Percentiles rank a stretch among this genome's conserved stretches.
phyloP scores from a whole-genome alignment of 1,140 invertebrate species.

The Pteromalus puparum region DNA sequence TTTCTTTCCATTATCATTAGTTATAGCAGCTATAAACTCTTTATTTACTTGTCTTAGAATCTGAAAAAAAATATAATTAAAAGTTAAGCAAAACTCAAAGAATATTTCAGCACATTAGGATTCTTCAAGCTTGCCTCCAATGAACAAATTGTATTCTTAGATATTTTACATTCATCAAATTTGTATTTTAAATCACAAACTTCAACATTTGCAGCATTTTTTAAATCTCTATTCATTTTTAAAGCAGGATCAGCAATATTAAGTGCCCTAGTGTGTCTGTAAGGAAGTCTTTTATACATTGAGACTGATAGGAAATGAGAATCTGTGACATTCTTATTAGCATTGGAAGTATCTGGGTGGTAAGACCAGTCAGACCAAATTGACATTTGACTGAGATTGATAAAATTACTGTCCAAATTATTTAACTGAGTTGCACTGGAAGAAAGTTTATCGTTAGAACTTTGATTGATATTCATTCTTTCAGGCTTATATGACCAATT shows the following conservation, averaged over 20 bases:
- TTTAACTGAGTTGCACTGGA: constrained; percentile 22
- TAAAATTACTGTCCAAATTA: constrained; percentile 37
- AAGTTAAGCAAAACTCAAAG: not conserved
- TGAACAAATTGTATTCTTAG: constrained; percentile 41
- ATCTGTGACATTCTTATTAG: constrained; percentile 49
- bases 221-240: not conserved
- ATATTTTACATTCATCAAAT: constrained; percentile 35
- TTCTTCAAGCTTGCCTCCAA: constrained; percentile 27
- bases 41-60: constrained; percentile 70
- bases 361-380: constrained; percentile 65
- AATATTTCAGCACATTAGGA: not conserved
- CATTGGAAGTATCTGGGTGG: constrained; percentile 57
- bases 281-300: constrained; percentile 39
- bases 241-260: constrained; percentile 21
- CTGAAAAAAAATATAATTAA: constrained; percentile 55
- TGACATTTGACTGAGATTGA: constrained; percentile 55
- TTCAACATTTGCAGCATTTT: constrained; percentile 27
- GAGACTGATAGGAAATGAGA: constrained; percentile 7
- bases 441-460: constrained; percentile 46
- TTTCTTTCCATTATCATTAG: constrained; percentile 60
- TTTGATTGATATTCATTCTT: constrained; percentile 12
- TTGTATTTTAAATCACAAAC: constrained; percentile 19
- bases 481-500: constrained; percentile 55
- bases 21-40: constrained; percentile 68
- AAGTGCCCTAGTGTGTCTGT: not conserved